A percentile compares a stretch with the other conserved stretches of the same genome.
Conservation (phyloP, 64 coral and sea anemone species). For the Stichodactyla mertensii region DNA sequence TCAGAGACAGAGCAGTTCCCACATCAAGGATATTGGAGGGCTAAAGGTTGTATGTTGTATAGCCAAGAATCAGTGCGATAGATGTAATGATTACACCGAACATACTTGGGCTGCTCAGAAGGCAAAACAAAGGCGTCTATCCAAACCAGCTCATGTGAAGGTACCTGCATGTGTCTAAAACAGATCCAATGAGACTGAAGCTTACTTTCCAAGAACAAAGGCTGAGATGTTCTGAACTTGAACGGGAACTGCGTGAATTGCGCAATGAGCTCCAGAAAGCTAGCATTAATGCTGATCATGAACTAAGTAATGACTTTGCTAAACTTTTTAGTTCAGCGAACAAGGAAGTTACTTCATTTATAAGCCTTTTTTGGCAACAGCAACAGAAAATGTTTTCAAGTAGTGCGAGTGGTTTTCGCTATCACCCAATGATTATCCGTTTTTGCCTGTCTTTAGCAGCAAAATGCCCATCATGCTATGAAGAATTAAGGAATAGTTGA, state of each 20-base stretch:
- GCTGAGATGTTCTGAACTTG: conserved; percentile 30
- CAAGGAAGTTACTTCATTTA: conserved; percentile 8
- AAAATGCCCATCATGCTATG: conserved; percentile 14
- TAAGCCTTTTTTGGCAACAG: neutral
- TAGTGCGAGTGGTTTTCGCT: neutral
- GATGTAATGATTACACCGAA: conserved; percentile 17
- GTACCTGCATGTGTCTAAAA: conserved; percentile 30
- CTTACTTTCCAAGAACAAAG: neutral
- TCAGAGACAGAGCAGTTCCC: conserved; percentile 4
- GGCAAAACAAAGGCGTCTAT: neutral
- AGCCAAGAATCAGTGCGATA: conserved; percentile 3
- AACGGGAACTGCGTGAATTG: conserved; percentile 24
- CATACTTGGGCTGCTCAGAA: neutral
- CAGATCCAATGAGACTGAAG: conserved; percentile 7
- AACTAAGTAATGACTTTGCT: conserved; percentile 12
- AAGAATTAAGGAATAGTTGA: neutral
- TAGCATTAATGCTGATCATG: neutral
- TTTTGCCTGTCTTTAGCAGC: neutral
- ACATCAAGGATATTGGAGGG: conserved; percentile 26
- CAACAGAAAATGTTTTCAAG: conserved; percentile 2
- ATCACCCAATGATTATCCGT: too few relatives aligned
- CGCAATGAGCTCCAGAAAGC: neutral
- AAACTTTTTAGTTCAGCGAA: neutral
- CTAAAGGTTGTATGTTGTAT: conserved; percentile 6
- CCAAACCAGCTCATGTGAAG: conserved; percentile 31